Evolutionary conservation across 2,888 invertebrate genomes (phyloP), one percentile per base, ranked within the genome.

Genomic region (Napeogenes sylphis): DNA sequence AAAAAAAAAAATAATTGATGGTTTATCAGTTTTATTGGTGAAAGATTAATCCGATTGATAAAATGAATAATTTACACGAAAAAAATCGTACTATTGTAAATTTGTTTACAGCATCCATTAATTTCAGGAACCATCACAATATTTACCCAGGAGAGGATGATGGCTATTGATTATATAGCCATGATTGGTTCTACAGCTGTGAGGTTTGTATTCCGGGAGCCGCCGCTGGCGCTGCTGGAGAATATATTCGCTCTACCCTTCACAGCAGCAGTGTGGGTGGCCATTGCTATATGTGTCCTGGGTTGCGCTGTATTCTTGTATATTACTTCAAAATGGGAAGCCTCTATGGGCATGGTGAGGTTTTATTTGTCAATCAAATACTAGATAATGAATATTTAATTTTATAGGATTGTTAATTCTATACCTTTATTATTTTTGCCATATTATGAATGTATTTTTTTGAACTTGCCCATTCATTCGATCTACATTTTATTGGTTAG

Each of bases 191-290:
- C 87, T 10, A 92, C 92, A 0, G 83, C 84, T 0, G 89, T 92
- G 0, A 86, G 89, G 38, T 93, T 94, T 72, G 87, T 94, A 32
- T 94, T 94, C 81, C 89, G 93, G 0, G 92, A 93, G 66, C 94
- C 94, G 0, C 92, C 94, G 0, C 2, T 84, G 0, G 92, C 94
- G 0, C 91, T 92, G 61, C 89, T 94, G 4, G 90, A 92, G 56
- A 95, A 94, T 70, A 92, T 95, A 71, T 94, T 94, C 79, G 83
- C 91, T 0, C 77, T 94, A 2, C 94, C 94, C 0, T 94, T 95
- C 78, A 90, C 92, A 2, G 84, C 81, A 0, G 82, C 85, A 0
- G 94, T 94, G 0, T 95, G 94, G 94, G 71, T 92, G 53, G 91
- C 92, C 2, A 88, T 91, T 54, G 85, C 90, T 10, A 80, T 90